phyloP scores from a whole-genome alignment of 2,888 invertebrate species.

The Elmis aenea region DNA sequence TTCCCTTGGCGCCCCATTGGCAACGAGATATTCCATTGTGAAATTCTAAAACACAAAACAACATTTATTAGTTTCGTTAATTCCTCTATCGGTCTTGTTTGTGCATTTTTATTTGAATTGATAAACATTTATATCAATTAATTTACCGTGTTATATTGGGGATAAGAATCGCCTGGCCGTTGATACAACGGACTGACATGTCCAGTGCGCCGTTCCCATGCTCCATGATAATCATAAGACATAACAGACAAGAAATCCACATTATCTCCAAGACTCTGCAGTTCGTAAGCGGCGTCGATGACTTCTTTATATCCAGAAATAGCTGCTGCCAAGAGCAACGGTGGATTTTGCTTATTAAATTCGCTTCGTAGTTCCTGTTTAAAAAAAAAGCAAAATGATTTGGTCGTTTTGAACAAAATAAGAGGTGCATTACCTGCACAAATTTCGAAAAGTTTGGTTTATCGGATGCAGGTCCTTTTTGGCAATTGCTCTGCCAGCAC shows the following conservation, averaged over 20 bases:
- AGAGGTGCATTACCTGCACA: slow-evolving; percentile 54
- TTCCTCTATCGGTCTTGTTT: too few species aligned
- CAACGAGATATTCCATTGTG: slow-evolving; percentile 70
- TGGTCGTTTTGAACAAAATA: neutral
- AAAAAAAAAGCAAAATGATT: slow-evolving; percentile 12
- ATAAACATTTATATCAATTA: too few species aligned
- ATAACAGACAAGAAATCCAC: slow-evolving; percentile 80
- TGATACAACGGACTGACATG: slow-evolving; percentile 76
- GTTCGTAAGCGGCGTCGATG: slow-evolving; percentile 80
- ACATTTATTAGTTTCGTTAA: slow-evolving; percentile 1
- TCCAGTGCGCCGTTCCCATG: slow-evolving; percentile 78
- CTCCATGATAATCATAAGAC: slow-evolving; percentile 85
- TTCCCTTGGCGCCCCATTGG: slow-evolving; percentile 68
- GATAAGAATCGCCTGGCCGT: slow-evolving; percentile 59
- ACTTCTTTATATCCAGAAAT: slow-evolving; percentile 89
- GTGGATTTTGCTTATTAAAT: slow-evolving; percentile 57
- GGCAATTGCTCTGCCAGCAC: slow-evolving; percentile 89
- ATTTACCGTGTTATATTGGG: slow-evolving; percentile 74
- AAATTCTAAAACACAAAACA: slow-evolving; percentile 70
- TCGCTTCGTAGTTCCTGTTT: slow-evolving; percentile 62
- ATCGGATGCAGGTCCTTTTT: slow-evolving; percentile 73
- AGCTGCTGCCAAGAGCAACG: slow-evolving; percentile 73
- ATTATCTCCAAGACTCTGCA: slow-evolving; percentile 61
- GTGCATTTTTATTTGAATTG: too few species aligned
- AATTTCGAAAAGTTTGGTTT: slow-evolving; percentile 73